Percentiles rank a stretch among this genome's conserved stretches.
Evolutionary conservation across 2,888 invertebrate genomes (phyloP).

Genomic region (Tryphoninae sp.): DNA sequence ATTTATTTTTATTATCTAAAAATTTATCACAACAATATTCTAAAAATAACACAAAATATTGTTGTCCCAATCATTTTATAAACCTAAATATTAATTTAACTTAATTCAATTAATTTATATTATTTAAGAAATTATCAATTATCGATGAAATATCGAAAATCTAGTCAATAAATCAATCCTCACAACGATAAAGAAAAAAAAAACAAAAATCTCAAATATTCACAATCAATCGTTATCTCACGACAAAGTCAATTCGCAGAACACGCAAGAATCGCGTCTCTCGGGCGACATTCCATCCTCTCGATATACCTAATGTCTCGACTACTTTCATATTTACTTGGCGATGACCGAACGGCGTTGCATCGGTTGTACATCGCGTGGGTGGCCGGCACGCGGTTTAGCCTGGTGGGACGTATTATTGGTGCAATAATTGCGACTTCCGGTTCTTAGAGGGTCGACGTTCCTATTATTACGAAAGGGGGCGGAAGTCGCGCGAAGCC

Average conservation of each 20-base stretch:
- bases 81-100: too few relatives aligned
- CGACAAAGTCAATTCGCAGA: neutral
- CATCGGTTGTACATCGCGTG: conserved; percentile 7
- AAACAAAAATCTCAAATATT: too few relatives aligned
- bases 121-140: too few relatives aligned
- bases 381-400: conserved; percentile 1
- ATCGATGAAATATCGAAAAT: too few relatives aligned
- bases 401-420: conserved; percentile 34
- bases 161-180: too few relatives aligned
- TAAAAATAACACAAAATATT: too few relatives aligned
- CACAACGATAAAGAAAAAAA: too few relatives aligned
- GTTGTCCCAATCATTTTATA: too few relatives aligned
- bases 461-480: neutral
- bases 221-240: neutral
- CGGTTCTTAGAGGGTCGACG: conserved; percentile 35
- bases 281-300: neutral
- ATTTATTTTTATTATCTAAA: too few relatives aligned
- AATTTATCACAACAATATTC: too few relatives aligned
- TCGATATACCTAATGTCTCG: neutral
- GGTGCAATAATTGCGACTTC: conserved; percentile 55
- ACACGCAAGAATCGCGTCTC: too few relatives aligned
- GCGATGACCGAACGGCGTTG: neutral
- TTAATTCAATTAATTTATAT: too few relatives aligned
- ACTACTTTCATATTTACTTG: neutral
- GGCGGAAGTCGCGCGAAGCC: conserved; percentile 1